These are phyloP conservation scores for Synanthedon formicaeformis DNA, from an alignment of 2,888 invertebrate species.

Conservation along the genomic window DNA sequence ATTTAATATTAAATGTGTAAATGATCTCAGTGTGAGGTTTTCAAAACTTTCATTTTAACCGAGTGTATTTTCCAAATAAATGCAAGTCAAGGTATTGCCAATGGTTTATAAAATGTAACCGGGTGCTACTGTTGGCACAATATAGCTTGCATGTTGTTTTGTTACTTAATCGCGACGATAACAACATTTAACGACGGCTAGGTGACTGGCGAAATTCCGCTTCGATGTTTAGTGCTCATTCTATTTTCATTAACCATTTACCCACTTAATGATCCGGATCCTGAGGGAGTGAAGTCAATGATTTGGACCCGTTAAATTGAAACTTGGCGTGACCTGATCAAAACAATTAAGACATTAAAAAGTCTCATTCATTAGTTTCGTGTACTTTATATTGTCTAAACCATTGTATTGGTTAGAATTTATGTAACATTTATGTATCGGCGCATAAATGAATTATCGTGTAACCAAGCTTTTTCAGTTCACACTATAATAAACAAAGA, in stretches of 20 bases:
- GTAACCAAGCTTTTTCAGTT: too few species aligned
- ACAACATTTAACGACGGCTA: conserved; percentile 70
- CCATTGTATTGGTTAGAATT: too few species aligned
- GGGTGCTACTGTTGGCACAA: not conserved
- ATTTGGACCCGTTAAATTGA: conserved; percentile 61
- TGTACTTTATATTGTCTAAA: not conserved
- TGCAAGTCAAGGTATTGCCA: too few species aligned
- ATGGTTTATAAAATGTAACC: too few species aligned
- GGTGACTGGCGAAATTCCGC: conserved; percentile 70
- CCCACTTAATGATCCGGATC: conserved; percentile 69
- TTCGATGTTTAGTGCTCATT: conserved; percentile 70
- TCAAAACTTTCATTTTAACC: too few species aligned
- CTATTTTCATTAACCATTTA: conserved; percentile 71
- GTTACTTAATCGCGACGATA: conserved; percentile 70
- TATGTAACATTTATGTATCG: too few species aligned
- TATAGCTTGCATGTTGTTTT: conserved; percentile 33
- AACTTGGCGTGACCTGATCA: conserved; percentile 53
- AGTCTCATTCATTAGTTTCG: not conserved
- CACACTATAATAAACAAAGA: too few species aligned
- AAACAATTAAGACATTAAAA: not conserved
- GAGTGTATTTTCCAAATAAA: too few species aligned
- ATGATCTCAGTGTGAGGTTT: too few species aligned
- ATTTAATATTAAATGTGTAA: too few species aligned
- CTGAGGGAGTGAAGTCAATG: conserved; percentile 62
- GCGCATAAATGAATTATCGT: too few species aligned